Evolutionary conservation across 2,113 vertebrate genomes (phyloP), one percentile per base, ranked within the genome.

Genomic region (Phaethornis superciliosus): DNA sequence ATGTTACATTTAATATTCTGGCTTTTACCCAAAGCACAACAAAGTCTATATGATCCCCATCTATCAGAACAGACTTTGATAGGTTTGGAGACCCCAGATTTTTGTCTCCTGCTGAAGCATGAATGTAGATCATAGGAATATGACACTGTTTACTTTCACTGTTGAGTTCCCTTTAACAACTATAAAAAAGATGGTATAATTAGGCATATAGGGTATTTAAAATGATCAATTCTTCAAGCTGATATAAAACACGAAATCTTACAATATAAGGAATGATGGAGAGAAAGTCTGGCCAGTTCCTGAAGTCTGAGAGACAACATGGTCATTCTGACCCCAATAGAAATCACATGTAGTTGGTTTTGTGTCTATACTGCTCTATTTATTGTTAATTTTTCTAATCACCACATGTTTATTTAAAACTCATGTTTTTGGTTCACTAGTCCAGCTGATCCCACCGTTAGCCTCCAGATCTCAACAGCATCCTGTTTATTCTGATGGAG

Each of bases 401-500:
- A 59, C 89, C 92, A 77, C 67, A 88, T 94, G 93, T 95, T 97
- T 95, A 56, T 80, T 93, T 90, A 76, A 84, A 94, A 92, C 69
- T 23, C 40, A 71, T 94, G 68, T 97, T 97, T 96, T 91, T 93
- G 90, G 96, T 96, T 93, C 96, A 95, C 84, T 95, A 97, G 94
- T 96, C 96, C 94, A 95, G 88, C 94, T 94, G 92, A 55, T 83
- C 95, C 94, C 91, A 85, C 90, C 94, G 82, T 97, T 97, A 95
- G 96, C 98, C 97, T 96, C 96, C 95, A 96, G 97, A 98, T 97
- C 96, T 98, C 97, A 94, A 68, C 69, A 90, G 96, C 97, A 93
- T 97, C 97, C 97, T 98, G 96, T 96, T 98, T 97, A 96, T 98
- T 97, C 96, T 96, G 95, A 96, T 97, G 56, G 70, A 95, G 95